Percentiles rank a stretch among this genome's conserved stretches.
phyloP scores from a whole-genome alignment of 2,888 invertebrate species.

The Leptarthrus brevirostris region DNA sequence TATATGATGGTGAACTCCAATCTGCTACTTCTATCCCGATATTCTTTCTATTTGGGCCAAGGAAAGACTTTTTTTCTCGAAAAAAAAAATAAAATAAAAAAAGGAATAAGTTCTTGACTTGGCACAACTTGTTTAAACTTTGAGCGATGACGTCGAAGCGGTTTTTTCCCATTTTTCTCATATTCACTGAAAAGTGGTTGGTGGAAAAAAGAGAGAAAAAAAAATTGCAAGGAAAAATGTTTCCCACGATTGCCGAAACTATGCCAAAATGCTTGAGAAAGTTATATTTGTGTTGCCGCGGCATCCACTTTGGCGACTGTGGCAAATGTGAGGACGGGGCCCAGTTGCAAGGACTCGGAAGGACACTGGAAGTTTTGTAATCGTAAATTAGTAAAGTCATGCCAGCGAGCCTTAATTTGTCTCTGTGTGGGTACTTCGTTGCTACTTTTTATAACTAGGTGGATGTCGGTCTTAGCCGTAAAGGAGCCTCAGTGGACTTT shows the following conservation, averaged over 20 bases:
- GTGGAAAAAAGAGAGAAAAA: neutral
- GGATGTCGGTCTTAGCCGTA: too few species aligned
- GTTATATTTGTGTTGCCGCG: conserved; percentile 11
- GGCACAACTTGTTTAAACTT: conserved; percentile 42
- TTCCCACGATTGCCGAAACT: conserved; percentile 26
- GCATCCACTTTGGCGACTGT: neutral
- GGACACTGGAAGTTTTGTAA: neutral
- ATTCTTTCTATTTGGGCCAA: conserved; percentile 17
- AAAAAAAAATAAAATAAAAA: neutral
- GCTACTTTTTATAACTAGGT: too few species aligned
- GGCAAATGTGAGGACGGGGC: neutral
- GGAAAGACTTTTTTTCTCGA: neutral
- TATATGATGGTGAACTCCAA: too few species aligned
- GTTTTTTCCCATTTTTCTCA: conserved; percentile 16
- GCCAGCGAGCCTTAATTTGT: too few species aligned
- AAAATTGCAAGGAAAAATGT: neutral
- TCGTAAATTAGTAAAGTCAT: neutral
- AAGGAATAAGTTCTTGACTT: conserved; percentile 33
- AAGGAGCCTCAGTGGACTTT: too few species aligned
- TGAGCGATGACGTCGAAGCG: conserved; percentile 33
- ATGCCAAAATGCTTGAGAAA: conserved; percentile 28
- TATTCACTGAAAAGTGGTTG: conserved; percentile 22
- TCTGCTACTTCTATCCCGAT: neutral
- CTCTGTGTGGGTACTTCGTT: too few species aligned
- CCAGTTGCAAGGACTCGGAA: neutral